Base-by-base conservation (phyloP, 2,888 invertebrate genomes). In the Drosophila siamana region DNA sequence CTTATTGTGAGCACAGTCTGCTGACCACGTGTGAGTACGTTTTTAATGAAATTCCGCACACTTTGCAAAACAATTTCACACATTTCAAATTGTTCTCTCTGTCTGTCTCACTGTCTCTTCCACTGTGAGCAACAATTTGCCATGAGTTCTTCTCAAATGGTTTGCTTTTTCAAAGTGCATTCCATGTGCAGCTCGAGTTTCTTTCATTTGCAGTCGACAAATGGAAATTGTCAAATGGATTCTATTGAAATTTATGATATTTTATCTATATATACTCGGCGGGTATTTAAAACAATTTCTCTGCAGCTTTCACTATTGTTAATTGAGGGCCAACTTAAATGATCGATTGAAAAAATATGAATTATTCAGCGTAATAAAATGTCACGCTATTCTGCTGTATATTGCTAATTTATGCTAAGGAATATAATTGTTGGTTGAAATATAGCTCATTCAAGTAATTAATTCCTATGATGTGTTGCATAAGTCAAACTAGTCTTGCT, bases 1-100 rank as follows among this genome's bases (percentile, higher is more conserved):
- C 44, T 55, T 30, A 44, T 55, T 55, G n/a, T 24, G 11, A 16
- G 54, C 54, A 55, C 54, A 26, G 51, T 52, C 28, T 13, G 52
- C 30, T 4, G 4, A 52, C 52, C 52, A 55, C 54, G 54, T 55
- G 54, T 44, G 30, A 30, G 19, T 22, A 24, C 2, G 22, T 15
- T 33, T 43, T 44, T 55, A 33, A 55, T 55, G 33, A 22, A 33
- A 44, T 44, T 44, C 9, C 11, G 43, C 33, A 24, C 16, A 9
- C 28, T 30, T 9, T 33, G 33, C 33, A 1, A 4, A n/a, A 33
- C n/a, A 33, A 30, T 41, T 40, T 41, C 19, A 26, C 52, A 41
- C 51, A 50, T n/a, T 26, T 15, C 26, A 52, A 38, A 19, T 16
- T 16, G 9, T 8, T 40, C 9, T 41, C n/a, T n/a, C n/a, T n/a